phyloP scores from a whole-genome alignment of 1,140 invertebrate genomes.

The Temnothorax nylanderi region DNA sequence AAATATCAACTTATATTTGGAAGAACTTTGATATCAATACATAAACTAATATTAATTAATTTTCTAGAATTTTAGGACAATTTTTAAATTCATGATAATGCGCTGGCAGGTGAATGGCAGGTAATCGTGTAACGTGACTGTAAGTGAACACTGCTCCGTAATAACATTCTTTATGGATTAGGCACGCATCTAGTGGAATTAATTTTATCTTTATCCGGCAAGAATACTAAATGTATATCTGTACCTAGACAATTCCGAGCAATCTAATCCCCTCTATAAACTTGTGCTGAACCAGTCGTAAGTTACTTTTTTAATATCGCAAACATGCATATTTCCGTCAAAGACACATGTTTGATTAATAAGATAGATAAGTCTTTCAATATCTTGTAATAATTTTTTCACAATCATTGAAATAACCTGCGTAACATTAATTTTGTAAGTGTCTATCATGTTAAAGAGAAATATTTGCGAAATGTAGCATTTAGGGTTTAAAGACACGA shows the following conservation, averaged over 20 bases:
- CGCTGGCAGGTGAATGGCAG: not conserved
- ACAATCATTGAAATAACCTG: not conserved
- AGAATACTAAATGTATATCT: slow-evolving; percentile 12
- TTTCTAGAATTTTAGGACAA: not conserved
- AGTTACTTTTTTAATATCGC: not conserved
- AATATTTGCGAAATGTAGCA: not conserved
- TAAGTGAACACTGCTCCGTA: not conserved
- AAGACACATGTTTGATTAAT: not conserved
- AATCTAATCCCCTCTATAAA: not conserved
- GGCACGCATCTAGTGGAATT: not conserved
- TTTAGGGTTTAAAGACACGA: not conserved
- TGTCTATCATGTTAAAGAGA: not conserved
- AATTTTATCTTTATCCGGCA: not conserved
- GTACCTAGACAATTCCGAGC: not conserved
- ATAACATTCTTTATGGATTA: slow-evolving; percentile 12
- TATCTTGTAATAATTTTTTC: not conserved
- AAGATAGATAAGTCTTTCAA: not conserved
- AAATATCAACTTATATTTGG: not conserved
- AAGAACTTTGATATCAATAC: not conserved
- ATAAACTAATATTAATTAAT: not conserved
- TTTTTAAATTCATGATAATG: not conserved
- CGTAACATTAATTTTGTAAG: not conserved
- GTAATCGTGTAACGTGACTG: not conserved
- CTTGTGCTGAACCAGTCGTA: not conserved
- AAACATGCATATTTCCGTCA: not conserved